These are phyloP conservation scores for Chloroceryle amazona DNA, from an alignment of 2,797 vertebrate genomes.

Conservation along the genomic window DNA sequence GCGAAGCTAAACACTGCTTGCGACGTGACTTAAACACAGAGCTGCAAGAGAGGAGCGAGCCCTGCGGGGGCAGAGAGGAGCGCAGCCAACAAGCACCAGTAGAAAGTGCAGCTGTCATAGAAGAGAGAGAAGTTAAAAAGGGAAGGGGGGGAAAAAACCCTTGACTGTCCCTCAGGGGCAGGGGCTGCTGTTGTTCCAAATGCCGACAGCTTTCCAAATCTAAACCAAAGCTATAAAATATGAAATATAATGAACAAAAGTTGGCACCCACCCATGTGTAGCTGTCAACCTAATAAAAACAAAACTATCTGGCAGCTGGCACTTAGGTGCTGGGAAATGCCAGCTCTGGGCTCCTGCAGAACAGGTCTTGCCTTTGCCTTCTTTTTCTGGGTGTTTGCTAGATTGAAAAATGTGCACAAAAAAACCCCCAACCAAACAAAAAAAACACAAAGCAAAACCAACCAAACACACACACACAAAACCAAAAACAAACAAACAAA, in stretches of 20 bases:
- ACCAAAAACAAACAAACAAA: too few species aligned
- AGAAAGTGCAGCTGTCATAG: slow-evolving; percentile 70
- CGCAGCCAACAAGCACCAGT: slow-evolving; percentile 31
- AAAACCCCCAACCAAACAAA: background rate
- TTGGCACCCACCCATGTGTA: slow-evolving; percentile 77
- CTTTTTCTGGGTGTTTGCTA: background rate
- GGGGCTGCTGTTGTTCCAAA: slow-evolving; percentile 75
- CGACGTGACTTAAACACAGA: background rate
- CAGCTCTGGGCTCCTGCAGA: slow-evolving; percentile 61
- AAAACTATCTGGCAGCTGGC: slow-evolving; percentile 81
- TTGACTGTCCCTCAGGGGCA: slow-evolving; percentile 69
- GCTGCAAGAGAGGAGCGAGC: slow-evolving; percentile 30
- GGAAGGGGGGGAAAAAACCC: background rate
- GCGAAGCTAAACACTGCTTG: background rate
- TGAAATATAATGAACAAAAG: slow-evolving; percentile 80
- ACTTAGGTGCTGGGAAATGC: slow-evolving; percentile 70
- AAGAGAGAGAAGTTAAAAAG: slow-evolving; percentile 70
- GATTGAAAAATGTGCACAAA: background rate
- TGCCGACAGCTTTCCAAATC: slow-evolving; percentile 74
- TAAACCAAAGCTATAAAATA: slow-evolving; percentile 78
- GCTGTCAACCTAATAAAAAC: slow-evolving; percentile 82
- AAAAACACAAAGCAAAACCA: background rate
- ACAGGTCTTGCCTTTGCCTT: slow-evolving; percentile 38
- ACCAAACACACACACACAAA: too few species aligned
- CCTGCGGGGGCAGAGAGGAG: slow-evolving; percentile 27